Percentiles rank a stretch among this genome's conserved stretches.
phyloP scores from a whole-genome alignment of 2,888 invertebrate species.

The Masnerella sp. region DNA sequence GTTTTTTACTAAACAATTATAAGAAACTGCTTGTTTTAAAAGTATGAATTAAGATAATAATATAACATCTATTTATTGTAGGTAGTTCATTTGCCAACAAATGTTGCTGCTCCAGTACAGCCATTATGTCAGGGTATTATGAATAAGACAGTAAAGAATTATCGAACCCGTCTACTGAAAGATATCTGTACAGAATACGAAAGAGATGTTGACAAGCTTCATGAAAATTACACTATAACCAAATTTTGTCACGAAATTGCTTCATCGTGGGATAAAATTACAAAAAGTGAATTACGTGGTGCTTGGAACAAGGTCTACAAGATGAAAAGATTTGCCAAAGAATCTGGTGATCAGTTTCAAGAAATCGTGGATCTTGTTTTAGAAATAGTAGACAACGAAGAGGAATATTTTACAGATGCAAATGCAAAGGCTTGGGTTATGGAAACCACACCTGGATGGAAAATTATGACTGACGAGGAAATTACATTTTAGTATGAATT shows the following conservation, averaged over 20 bases:
- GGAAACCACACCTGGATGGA: slow-evolving; percentile 37
- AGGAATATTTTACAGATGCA: slow-evolving; percentile 4
- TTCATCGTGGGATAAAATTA: slow-evolving; percentile 28
- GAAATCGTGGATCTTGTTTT: slow-evolving; percentile 20
- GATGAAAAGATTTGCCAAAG: slow-evolving; percentile 25
- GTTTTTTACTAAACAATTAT: too few relatives aligned
- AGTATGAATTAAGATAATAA: too few relatives aligned
- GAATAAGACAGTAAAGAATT: slow-evolving; percentile 28
- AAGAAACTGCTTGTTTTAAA: too few relatives aligned
- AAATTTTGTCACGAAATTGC: slow-evolving; percentile 42
- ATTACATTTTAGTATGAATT: slow-evolving; percentile 28
- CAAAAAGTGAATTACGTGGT: slow-evolving; percentile 18
- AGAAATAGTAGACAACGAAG: slow-evolving; percentile 9
- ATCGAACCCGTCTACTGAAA: slow-evolving; percentile 22
- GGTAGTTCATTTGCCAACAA: slow-evolving; percentile 48
- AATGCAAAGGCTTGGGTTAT: slow-evolving; percentile 15
- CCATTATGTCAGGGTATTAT: slow-evolving; percentile 53
- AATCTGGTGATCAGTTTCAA: slow-evolving; percentile 14
- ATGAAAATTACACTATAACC: slow-evolving; percentile 14
- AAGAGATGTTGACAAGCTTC: slow-evolving; percentile 7
- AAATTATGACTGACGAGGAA: slow-evolving; percentile 36
- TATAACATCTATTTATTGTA: too few relatives aligned
- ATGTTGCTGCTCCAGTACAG: slow-evolving; percentile 41
- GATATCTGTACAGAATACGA: slow-evolving; percentile 18
- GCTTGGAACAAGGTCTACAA: slow-evolving; percentile 42